These are phyloP conservation scores for Oxycera nigricornis DNA, from an alignment of 2,888 invertebrate genomes.

Conservation along the genomic window DNA sequence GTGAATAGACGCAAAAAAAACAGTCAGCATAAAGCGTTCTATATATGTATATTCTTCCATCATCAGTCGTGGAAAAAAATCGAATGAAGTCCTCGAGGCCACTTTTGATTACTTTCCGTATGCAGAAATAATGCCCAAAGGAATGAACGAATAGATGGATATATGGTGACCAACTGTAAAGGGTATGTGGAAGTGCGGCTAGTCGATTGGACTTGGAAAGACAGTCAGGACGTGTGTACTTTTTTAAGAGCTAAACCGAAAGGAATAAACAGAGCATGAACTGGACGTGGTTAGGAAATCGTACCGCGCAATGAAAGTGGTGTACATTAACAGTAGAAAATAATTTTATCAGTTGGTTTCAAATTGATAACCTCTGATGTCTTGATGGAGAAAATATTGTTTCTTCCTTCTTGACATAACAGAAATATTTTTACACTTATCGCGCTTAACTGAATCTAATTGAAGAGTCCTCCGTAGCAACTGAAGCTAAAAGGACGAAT, in stretches of 20 bases:
- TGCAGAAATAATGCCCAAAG: conserved; percentile 2
- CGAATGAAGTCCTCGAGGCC: neutral
- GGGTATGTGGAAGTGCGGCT: neutral
- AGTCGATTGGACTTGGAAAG: neutral
- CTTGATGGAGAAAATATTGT: no score
- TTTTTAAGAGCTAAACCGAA: neutral
- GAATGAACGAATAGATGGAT: neutral
- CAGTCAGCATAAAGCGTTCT: conserved; percentile 12
- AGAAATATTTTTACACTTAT: no score
- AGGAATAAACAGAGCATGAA: neutral
- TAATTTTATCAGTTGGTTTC: no score
- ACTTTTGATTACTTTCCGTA: conserved; percentile 2
- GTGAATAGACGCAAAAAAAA: conserved; percentile 3
- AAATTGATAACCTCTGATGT: no score
- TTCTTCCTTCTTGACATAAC: no score
- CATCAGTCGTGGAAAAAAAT: neutral
- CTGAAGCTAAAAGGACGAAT: no score
- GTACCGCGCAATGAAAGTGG: no score
- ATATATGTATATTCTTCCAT: neutral
- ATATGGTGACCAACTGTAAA: neutral
- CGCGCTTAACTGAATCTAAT: no score
- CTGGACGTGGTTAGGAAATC: no score
- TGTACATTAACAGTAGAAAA: no score
- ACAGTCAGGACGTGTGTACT: neutral
- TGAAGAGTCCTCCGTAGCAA: no score